A percentile compares a stretch with the other conserved stretches of the same genome.
These are phyloP conservation scores for Ovibos moschatus DNA, from an alignment of 2,113 vertebrate species.

Conservation along the genomic window DNA sequence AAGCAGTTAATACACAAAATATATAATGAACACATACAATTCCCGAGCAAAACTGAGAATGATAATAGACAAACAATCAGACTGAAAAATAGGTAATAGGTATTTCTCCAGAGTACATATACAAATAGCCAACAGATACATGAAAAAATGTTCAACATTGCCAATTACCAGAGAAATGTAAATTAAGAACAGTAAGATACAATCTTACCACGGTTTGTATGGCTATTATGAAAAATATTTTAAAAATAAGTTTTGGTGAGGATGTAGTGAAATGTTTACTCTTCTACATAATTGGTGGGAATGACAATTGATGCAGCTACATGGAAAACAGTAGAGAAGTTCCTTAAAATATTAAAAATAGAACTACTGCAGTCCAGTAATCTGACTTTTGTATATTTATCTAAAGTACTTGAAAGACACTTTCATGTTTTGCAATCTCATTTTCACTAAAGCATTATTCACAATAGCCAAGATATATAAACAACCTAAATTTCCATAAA, in stretches of 20 bases:
- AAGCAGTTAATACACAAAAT: not conserved
- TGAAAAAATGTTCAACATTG: not conserved
- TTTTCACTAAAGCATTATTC: not conserved
- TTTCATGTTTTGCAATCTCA: not conserved
- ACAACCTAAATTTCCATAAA: not conserved
- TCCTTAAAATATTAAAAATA: not conserved
- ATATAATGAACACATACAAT: not conserved
- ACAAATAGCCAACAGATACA: not conserved
- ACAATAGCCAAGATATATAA: not conserved
- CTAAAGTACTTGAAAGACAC: not conserved
- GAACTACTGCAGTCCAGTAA: not conserved
- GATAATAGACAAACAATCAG: not conserved
- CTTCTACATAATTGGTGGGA: not conserved
- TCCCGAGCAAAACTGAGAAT: not conserved
- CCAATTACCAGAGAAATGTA: not conserved
- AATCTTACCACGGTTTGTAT: not conserved
- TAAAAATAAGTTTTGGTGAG: not conserved
- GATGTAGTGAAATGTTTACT: not conserved
- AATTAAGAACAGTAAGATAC: not conserved
- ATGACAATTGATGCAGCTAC: not conserved
- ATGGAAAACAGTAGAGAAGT: not conserved
- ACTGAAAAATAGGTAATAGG: not conserved
- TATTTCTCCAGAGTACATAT: not conserved
- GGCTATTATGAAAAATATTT: not conserved
- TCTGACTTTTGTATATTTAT: not conserved